Evolutionary conservation across 2,113 vertebrate species (phyloP).

Genomic region (Benitochromis conjunctus): DNA sequence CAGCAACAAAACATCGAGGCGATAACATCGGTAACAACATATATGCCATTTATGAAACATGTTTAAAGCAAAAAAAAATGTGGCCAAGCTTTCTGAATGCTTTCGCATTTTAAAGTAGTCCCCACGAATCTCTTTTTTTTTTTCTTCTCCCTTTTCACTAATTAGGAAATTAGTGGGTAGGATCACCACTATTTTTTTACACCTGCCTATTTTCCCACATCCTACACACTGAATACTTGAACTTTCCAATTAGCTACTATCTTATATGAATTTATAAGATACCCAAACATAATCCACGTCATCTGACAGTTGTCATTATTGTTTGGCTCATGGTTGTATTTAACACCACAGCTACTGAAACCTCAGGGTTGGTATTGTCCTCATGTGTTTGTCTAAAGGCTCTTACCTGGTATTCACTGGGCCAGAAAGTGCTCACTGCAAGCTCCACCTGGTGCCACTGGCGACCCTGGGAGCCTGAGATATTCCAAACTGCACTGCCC

Average conservation of each 20-base stretch:
- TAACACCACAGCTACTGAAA: neutral
- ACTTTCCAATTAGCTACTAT: neutral
- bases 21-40: neutral
- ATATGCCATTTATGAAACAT: neutral
- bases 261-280: neutral
- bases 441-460: constrained; percentile 96
- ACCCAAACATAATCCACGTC: neutral
- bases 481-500: constrained; percentile 89
- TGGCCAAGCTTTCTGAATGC: neutral
- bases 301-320: neutral
- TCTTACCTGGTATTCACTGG: constrained; percentile 93
- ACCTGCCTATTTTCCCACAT: too few relatives aligned
- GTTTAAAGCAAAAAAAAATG: neutral
- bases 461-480: constrained; percentile 83
- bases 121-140: neutral
- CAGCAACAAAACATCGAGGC: neutral
- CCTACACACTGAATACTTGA: neutral
- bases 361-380: neutral
- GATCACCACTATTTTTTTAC: neutral
- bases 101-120: neutral
- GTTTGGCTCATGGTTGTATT: neutral
- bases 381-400: neutral
- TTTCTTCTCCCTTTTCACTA: neutral
- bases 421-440: constrained; percentile 96
- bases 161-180: neutral